Conservation (phyloP, 1,140 invertebrate genomes). For the Anastrepha ludens region DNA sequence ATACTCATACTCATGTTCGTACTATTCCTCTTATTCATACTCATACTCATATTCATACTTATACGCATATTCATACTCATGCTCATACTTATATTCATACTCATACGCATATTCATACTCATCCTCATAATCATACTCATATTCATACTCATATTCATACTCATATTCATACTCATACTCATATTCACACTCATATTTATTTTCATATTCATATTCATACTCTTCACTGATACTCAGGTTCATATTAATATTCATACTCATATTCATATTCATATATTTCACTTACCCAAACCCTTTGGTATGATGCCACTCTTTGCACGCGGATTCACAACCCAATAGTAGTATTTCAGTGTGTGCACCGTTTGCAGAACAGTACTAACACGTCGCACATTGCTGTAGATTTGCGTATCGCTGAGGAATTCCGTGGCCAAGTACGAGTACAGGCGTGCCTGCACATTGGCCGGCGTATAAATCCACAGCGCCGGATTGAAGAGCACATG, state of each 20-base stretch:
- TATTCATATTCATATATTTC: background rate
- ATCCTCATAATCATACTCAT: background rate
- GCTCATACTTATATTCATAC: background rate
- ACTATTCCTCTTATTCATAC: background rate
- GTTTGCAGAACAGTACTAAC: slow-evolving; percentile 98
- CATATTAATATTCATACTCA: background rate
- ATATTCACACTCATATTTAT: too few species aligned
- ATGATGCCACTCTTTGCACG: slow-evolving; percentile 94
- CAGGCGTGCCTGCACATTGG: slow-evolving; percentile 95
- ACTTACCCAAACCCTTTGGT: slow-evolving; percentile 93
- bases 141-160: background rate
- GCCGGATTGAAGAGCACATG: slow-evolving; percentile 99
- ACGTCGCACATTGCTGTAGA: slow-evolving; percentile 96
- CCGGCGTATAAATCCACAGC: slow-evolving; percentile 98
- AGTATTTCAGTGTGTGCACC: slow-evolving; percentile 98
- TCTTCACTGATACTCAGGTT: background rate
- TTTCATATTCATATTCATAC: too few species aligned
- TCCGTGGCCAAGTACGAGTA: slow-evolving; percentile 98
- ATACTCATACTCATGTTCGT: background rate
- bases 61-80: background rate
- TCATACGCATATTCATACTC: background rate
- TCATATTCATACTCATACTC: too few species aligned
- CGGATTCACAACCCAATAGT: slow-evolving; percentile 99
- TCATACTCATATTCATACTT: background rate
- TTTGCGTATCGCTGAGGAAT: slow-evolving; percentile 97